Percentiles rank a stretch among this genome's conserved stretches.
Conservation (phyloP, 2,113 vertebrate genomes). For the Porphyrio hochstetteri region DNA sequence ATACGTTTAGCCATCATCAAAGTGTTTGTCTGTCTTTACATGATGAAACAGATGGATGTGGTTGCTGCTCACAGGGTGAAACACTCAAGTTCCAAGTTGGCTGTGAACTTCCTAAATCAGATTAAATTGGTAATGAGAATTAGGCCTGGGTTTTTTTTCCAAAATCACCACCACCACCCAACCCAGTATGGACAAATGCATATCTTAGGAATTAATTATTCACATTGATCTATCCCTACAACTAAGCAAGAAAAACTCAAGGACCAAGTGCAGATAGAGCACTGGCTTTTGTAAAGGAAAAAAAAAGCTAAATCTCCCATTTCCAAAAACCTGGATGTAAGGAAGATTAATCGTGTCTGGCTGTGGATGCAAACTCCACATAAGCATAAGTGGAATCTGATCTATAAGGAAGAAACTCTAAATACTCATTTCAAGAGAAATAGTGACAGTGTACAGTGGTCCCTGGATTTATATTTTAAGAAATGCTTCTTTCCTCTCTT, state of each 20-base stretch:
- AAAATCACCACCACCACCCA: background rate
- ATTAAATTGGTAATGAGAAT: background rate
- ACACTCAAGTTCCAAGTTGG: background rate
- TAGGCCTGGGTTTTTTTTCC: background rate
- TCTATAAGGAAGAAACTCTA: background rate
- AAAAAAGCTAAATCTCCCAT: background rate
- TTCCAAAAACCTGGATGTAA: background rate
- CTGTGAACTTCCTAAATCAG: background rate
- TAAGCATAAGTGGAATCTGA: background rate
- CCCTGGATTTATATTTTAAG: background rate
- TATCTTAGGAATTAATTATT: background rate
- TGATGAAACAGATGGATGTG: constrained; percentile 29
- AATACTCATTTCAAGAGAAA: background rate
- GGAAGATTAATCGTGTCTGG: background rate
- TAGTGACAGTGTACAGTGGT: background rate
- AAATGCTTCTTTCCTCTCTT: background rate
- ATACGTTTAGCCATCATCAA: background rate
- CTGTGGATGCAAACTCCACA: background rate
- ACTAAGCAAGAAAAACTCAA: background rate
- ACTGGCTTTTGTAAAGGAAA: background rate
- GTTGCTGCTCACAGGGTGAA: background rate
- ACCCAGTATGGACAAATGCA: accelerated
- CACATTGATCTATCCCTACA: background rate
- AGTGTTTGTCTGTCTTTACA: background rate
- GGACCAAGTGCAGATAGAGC: background rate